Conservation (phyloP, 2,888 invertebrate species). For the Orthonychiurus folsomi region DNA sequence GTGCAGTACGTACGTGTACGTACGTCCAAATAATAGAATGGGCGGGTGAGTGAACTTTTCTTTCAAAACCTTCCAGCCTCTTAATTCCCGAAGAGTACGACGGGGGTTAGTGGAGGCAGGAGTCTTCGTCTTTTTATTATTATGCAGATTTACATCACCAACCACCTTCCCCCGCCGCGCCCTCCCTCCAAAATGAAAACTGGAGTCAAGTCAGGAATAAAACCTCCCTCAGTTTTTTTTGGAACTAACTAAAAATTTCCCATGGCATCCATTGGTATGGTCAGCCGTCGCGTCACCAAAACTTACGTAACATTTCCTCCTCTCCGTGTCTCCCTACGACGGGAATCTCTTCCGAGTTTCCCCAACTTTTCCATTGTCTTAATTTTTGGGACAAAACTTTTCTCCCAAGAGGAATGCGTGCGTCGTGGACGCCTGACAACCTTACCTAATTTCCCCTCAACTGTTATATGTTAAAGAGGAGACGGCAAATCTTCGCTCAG, state of each 20-base stretch:
- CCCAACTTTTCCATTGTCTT: neutral
- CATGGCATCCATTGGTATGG: neutral
- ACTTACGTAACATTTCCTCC: too few species aligned
- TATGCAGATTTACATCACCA: slow-evolving; percentile 1
- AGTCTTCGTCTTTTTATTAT: neutral
- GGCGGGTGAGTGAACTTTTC: neutral
- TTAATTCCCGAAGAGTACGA: neutral
- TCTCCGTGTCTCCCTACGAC: neutral
- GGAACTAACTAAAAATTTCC: too few species aligned
- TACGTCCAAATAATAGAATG: neutral
- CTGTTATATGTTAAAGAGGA: too few species aligned
- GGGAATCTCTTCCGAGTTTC: neutral
- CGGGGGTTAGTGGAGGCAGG: too few species aligned
- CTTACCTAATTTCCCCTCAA: too few species aligned
- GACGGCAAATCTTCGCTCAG: too few species aligned
- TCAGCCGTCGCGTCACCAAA: neutral
- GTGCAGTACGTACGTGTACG: neutral
- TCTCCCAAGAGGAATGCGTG: neutral
- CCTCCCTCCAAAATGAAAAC: neutral
- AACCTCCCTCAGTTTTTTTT: neutral
- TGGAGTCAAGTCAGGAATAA: neutral
- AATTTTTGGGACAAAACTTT: neutral
- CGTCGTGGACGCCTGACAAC: too few species aligned
- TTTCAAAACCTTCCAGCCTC: neutral
- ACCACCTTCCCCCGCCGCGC: too few species aligned